Evolutionary conservation across 2,888 invertebrate species (phyloP).

Genomic region (Cerceris rybyensis): DNA sequence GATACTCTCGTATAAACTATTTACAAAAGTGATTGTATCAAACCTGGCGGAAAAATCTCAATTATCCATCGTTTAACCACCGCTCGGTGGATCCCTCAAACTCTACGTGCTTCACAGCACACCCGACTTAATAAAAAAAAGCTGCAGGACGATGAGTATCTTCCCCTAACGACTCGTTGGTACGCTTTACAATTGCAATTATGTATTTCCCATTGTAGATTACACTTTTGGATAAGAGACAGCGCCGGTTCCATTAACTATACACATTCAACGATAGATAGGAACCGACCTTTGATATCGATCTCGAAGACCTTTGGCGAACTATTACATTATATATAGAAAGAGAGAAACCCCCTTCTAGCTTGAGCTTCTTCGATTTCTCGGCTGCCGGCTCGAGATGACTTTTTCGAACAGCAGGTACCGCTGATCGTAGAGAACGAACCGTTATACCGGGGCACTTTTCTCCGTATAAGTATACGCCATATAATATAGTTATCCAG

Average conservation of each 20-base stretch:
- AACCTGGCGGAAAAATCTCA: too few species aligned
- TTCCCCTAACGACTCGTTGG: constrained; percentile 12
- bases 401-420: constrained; percentile 70
- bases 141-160: background rate
- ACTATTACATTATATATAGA: background rate
- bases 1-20: too few species aligned
- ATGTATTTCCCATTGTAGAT: constrained; percentile 22
- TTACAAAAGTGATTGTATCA: too few species aligned
- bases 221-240: constrained; percentile 17
- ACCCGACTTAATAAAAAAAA: background rate
- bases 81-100: too few species aligned
- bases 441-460: constrained; percentile 73
- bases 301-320: constrained; percentile 45
- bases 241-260: constrained; percentile 26
- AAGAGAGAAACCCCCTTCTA: constrained; percentile 9
- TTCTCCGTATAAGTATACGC: constrained; percentile 67
- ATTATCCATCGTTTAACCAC: too few species aligned
- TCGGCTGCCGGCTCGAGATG: constrained; percentile 41
- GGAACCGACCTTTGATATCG: constrained; percentile 35
- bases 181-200: constrained; percentile 33
- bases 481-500: constrained; percentile 74
- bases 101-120: too few species aligned
- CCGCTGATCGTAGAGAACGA: constrained; percentile 68
- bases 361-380: constrained; percentile 6
- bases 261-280: constrained; percentile 1